These are phyloP conservation scores for Elephantulus edwardii DNA, from an alignment of 2,113 vertebrate species.

Conservation along the genomic window DNA sequence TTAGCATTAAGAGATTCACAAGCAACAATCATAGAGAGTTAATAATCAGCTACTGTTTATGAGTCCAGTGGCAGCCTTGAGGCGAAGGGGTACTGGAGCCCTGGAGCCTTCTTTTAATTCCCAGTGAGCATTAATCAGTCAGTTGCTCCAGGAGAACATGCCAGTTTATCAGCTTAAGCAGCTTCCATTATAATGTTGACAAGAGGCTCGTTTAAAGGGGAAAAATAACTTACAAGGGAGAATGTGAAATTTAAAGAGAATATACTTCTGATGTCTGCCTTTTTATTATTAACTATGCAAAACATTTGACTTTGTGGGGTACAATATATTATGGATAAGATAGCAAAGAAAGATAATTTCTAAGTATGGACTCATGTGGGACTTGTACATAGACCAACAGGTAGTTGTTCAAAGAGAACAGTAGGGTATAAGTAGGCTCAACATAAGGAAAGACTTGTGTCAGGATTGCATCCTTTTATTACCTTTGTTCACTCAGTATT, in stretches of 20 bases:
- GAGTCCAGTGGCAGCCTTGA: neutral
- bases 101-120: neutral
- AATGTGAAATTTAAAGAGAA: slow-evolving; percentile 49
- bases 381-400: neutral
- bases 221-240: neutral
- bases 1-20: neutral
- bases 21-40: neutral
- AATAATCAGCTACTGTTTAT: neutral
- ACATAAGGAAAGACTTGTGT: neutral
- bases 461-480: neutral
- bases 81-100: neutral
- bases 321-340: neutral
- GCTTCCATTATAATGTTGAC: neutral
- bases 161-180: slow-evolving; percentile 10
- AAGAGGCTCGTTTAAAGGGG: slow-evolving; percentile 57
- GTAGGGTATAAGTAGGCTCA: neutral
- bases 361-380: neutral
- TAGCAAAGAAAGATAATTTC: neutral
- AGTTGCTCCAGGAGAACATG: neutral
- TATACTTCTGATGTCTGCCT: neutral
- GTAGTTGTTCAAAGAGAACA: neutral
- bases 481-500: neutral
- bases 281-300: neutral
- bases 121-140: neutral
- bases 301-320: neutral